These are phyloP conservation scores for Pangasianodon gigas DNA, from an alignment of 2,113 vertebrate genomes.

Conservation along the genomic window DNA sequence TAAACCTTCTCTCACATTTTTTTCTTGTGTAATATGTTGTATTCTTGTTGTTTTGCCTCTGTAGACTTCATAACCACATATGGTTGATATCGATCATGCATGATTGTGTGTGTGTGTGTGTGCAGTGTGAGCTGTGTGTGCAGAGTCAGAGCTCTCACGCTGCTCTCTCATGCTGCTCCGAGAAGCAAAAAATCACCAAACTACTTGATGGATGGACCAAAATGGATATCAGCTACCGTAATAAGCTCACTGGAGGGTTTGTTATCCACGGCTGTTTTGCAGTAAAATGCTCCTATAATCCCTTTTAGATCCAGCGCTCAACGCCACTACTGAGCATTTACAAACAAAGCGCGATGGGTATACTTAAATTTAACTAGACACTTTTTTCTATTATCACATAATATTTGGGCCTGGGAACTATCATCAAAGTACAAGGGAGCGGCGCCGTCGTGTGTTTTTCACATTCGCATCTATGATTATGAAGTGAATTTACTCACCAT, in stretches of 20 bases:
- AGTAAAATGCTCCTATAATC: conserved; percentile 32
- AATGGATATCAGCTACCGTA: conserved; percentile 40
- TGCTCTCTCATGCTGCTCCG: conserved; percentile 15
- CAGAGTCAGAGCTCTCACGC: conserved; percentile 3
- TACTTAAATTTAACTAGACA: conserved; percentile 4
- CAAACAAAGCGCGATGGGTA: conserved; percentile 23
- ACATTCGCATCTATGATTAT: background rate
- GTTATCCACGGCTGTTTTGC: conserved; percentile 27
- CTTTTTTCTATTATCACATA: background rate
- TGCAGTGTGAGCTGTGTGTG: conserved; percentile 18
- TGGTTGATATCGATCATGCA: conserved; percentile 30
- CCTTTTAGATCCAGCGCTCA: conserved; percentile 21
- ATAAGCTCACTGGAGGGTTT: conserved; percentile 45
- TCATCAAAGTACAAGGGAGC: background rate
- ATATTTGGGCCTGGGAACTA: background rate
- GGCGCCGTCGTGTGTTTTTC: background rate
- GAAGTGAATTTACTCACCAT: conserved; percentile 14
- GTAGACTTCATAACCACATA: conserved; percentile 26
- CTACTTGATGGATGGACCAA: conserved; percentile 33
- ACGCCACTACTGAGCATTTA: background rate
- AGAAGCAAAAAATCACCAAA: conserved; percentile 21
- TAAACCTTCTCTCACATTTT: conserved; percentile 5
- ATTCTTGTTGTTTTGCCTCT: conserved; percentile 24
- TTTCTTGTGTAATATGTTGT: background rate
- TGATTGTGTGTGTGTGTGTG: background rate